Conservation (phyloP, 2,113 vertebrate genomes). For the Mystacornis crossleyi region DNA sequence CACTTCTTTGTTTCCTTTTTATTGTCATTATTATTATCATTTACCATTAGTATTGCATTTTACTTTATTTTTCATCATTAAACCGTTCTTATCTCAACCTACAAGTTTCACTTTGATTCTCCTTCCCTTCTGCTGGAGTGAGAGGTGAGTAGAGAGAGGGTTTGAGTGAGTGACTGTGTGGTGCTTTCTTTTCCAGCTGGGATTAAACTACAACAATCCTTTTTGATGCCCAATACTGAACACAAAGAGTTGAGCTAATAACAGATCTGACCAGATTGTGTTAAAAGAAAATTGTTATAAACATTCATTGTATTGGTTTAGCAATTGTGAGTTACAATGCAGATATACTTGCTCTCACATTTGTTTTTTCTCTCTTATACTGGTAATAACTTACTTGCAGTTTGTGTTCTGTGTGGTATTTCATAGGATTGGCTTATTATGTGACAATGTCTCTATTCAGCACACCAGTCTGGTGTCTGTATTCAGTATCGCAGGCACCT, state of each 20-base stretch:
- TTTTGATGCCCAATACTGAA: neutral
- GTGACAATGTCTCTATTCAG: neutral
- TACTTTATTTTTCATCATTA: neutral
- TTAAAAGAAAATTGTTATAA: neutral
- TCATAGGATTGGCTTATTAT: neutral
- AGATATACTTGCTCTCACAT: neutral
- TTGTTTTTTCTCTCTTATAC: neutral
- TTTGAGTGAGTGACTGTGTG: neutral
- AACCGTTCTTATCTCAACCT: neutral
- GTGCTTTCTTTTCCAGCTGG: neutral
- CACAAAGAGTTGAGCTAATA: neutral
- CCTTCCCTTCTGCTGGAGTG: rapidly evolving
- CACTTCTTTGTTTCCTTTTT: neutral
- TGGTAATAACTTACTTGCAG: rapidly evolving
- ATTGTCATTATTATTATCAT: neutral
- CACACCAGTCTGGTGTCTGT: neutral
- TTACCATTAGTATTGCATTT: neutral
- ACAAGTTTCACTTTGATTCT: neutral
- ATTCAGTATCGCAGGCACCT: neutral
- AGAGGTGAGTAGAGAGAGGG: neutral
- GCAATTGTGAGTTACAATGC: neutral
- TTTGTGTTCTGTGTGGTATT: neutral
- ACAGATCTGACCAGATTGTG: neutral
- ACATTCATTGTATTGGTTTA: neutral
- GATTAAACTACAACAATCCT: neutral